Conservation (phyloP, 2,888 invertebrate genomes). For the Pediacus dermestoides region DNA sequence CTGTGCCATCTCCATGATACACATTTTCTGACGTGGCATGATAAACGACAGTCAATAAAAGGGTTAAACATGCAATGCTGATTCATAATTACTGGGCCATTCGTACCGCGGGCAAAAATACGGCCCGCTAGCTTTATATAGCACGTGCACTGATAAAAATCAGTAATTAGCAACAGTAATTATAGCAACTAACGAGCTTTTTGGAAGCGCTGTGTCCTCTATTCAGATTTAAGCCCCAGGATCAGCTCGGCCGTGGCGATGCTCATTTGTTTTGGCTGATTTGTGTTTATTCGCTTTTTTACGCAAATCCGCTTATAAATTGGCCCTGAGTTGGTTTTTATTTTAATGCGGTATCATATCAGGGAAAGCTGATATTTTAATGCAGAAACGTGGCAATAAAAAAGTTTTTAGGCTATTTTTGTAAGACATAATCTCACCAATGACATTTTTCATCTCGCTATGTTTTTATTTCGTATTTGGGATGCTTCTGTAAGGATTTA, state of each 20-base stretch:
- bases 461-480: not conserved
- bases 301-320: slow-evolving; percentile 38
- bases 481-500: too few species aligned
- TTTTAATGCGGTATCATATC: slow-evolving; percentile 32
- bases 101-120: slow-evolving; percentile 40
- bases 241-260: slow-evolving; percentile 37
- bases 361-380: slow-evolving; percentile 35
- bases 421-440: too few species aligned
- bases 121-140: slow-evolving; percentile 42
- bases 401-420: slow-evolving; percentile 9
- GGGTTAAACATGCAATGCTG: slow-evolving; percentile 48
- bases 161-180: slow-evolving; percentile 52
- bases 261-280: slow-evolving; percentile 46
- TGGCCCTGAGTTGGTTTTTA: slow-evolving; percentile 33
- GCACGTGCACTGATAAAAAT: slow-evolving; percentile 51
- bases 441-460: not conserved
- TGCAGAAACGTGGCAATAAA: slow-evolving; percentile 27
- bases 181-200: slow-evolving; percentile 51
- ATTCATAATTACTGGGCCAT: slow-evolving; percentile 45
- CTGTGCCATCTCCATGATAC: slow-evolving; percentile 10
- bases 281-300: slow-evolving; percentile 35
- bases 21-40: slow-evolving; percentile 39
- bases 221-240: slow-evolving; percentile 38
- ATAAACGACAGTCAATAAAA: slow-evolving; percentile 47
- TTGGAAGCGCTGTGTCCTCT: slow-evolving; percentile 31